Evolutionary conservation across 2,888 invertebrate species (phyloP).

Genomic region (Cryptus viduatorius): DNA sequence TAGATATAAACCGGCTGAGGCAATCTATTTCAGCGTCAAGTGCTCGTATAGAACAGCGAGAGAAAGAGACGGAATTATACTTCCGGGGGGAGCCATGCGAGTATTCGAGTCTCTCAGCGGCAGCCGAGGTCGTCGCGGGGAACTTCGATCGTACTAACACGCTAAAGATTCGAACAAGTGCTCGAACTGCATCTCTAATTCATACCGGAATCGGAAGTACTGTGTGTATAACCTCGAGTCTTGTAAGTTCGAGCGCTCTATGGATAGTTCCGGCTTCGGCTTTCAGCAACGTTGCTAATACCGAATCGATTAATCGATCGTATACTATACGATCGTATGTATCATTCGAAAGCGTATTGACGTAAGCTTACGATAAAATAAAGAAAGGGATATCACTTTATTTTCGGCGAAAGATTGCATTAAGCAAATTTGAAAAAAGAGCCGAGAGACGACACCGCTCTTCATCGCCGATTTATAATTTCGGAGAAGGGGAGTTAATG

Average conservation of each 20-base stretch:
- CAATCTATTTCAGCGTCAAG: conserved; percentile 60
- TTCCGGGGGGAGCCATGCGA: conserved; percentile 36
- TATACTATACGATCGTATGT: background rate
- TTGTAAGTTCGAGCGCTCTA: conserved; percentile 1
- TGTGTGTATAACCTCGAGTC: conserved; percentile 49
- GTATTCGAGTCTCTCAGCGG: conserved; percentile 43
- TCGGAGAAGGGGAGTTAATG: background rate
- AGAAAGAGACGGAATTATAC: conserved; percentile 57
- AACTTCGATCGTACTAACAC: conserved; percentile 48
- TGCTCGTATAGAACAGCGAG: conserved; percentile 34
- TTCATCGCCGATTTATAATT: background rate
- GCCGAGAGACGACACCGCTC: background rate
- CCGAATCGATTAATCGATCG: background rate
- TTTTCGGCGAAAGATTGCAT: background rate
- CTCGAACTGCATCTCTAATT: conserved; percentile 46
- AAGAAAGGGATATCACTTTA: background rate
- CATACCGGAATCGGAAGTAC: conserved; percentile 48
- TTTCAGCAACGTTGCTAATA: background rate
- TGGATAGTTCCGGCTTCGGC: conserved; percentile 25
- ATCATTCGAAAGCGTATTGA: background rate
- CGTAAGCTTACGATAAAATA: background rate
- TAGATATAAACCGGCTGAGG: conserved; percentile 32
- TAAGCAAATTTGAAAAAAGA: background rate
- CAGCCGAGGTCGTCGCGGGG: conserved; percentile 66
- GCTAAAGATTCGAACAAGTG: conserved; percentile 25